Evolutionary conservation across 2,113 vertebrate species (phyloP), one percentile per base, ranked within the genome.

Genomic region (Heliornis fulica): DNA sequence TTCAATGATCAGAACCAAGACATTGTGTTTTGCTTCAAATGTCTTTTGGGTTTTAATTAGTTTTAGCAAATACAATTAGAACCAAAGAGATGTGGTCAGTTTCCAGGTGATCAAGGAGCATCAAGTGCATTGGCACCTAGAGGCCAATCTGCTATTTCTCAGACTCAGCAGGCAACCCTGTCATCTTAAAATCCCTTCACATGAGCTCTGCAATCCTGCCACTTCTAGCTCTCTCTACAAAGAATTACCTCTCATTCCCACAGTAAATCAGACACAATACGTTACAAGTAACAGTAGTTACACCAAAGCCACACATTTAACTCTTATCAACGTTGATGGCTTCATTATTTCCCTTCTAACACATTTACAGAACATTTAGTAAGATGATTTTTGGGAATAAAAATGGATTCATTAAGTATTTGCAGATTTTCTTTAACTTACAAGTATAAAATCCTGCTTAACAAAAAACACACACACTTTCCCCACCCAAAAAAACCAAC

Each of bases 61-160:
- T 85, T 95, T 80, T 70, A 91, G 45, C 22, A 50, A 93, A 59
- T 40, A 89, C 66, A 95, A 93, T 89, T 16, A 95, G 74, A 89
- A 85, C 15, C 4, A 1, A 79, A 80, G 45, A 84, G 56, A 90
- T 1, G 2, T 12, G 25, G 53, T 64, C 70, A 76, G 59, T 75
- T 95, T 91, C 71, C 75, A 95, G 75, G 68, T 66, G 66, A 90
- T 45, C 80, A 29, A 76, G 28, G 7, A 93, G 59, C 8, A 0
- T 51, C 69, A 71, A 91, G 26, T 25, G 29, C 77, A 32, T 8
- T 84, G 72, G 78, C 78, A 91, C 65, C 45, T 41, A 36, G 48
- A 95, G 38, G 54, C 45, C 78, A 93, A 57, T 50, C 75, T 90
- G 78, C 78, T 85, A 3, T 59, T 94, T 88, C 75, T 79, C 74